Percentiles rank a stretch among this genome's conserved stretches.
These are phyloP conservation scores for Cerastis leucographa DNA, from an alignment of 2,888 invertebrate species.

Conservation along the genomic window DNA sequence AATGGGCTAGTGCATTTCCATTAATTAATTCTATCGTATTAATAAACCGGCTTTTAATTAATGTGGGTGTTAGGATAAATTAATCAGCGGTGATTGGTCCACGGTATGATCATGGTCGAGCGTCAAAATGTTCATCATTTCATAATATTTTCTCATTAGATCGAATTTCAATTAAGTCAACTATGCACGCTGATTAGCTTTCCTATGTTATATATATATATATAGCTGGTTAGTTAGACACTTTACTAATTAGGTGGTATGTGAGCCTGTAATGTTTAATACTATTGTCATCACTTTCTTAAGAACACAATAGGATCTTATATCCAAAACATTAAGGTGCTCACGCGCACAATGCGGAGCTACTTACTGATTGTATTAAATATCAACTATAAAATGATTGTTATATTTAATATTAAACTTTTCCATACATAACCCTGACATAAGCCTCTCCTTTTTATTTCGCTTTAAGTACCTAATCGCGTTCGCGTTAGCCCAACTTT, in stretches of 20 bases:
- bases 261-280: conserved; percentile 15
- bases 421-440: conserved; percentile 28
- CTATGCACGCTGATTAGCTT: conserved; percentile 37
- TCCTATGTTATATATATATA: background rate
- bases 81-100: conserved; percentile 83
- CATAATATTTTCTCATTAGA: conserved; percentile 56
- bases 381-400: background rate
- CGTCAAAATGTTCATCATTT: conserved; percentile 55
- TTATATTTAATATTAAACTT: conserved; percentile 21
- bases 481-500: conserved; percentile 58
- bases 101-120: conserved; percentile 60
- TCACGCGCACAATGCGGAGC: conserved; percentile 31
- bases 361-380: conserved; percentile 13
- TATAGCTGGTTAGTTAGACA: background rate
- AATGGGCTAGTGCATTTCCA: conserved; percentile 77
- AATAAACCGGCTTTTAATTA: conserved; percentile 82
- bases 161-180: conserved; percentile 53
- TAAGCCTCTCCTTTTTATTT: conserved; percentile 65
- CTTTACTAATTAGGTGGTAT: conserved; percentile 9
- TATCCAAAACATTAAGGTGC: conserved; percentile 18
- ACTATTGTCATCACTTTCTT: conserved; percentile 22
- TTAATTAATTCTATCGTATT: conserved; percentile 87
- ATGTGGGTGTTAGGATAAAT: conserved; percentile 84
- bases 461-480: conserved; percentile 62
- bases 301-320: conserved; percentile 32